These are phyloP conservation scores for Grapholita molesta DNA, from an alignment of 1,140 invertebrate genomes.

Conservation along the genomic window DNA sequence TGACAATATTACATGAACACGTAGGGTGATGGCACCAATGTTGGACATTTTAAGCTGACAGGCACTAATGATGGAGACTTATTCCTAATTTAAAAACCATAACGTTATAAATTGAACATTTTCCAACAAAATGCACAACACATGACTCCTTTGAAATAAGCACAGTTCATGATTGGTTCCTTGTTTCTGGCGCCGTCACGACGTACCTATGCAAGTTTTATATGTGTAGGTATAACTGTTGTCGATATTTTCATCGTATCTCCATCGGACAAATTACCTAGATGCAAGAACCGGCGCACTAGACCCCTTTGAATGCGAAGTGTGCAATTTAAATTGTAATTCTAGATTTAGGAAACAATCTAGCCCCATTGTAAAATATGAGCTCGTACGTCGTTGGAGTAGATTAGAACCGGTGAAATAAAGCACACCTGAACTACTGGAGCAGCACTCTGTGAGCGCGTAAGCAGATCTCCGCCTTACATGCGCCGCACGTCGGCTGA, in stretches of 20 bases:
- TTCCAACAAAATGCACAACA: no score
- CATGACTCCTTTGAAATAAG: no score
- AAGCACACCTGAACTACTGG: slow-evolving; percentile 1
- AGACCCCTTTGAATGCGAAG: not conserved
- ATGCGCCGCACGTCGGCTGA: not conserved
- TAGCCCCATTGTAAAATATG: not conserved
- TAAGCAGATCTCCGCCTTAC: not conserved
- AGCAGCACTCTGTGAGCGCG: not conserved
- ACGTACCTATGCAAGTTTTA: no score
- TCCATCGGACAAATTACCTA: not conserved
- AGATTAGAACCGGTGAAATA: slow-evolving; percentile 9
- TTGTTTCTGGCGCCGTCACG: no score
- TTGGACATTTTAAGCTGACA: no score
- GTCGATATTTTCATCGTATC: not conserved
- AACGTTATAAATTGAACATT: no score
- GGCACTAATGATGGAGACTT: no score
- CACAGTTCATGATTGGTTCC: no score
- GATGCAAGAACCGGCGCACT: not conserved
- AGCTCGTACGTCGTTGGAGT: not conserved
- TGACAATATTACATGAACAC: no score
- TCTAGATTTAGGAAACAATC: not conserved
- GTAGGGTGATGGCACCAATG: no score
- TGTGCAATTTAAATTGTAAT: not conserved
- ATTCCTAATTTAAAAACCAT: no score
- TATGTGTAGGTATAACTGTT: no score